These are phyloP conservation scores for Amblyopsis hoosieri DNA, from an alignment of 2,797 vertebrate genomes.

Conservation along the genomic window DNA sequence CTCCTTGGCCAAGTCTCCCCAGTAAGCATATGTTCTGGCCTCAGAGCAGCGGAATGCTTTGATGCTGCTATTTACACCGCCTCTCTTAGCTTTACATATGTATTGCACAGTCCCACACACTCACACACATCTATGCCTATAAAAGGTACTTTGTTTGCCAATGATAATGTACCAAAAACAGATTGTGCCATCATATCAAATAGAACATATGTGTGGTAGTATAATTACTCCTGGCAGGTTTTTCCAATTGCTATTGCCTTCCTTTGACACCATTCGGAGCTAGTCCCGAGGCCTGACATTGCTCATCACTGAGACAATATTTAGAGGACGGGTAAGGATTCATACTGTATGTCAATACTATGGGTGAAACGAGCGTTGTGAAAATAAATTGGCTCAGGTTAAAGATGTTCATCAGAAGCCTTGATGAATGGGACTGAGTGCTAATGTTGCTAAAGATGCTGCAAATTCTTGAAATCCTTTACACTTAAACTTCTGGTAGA, in stretches of 20 bases:
- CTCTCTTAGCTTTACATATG: conserved; percentile 28
- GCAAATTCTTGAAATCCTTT: too few species aligned
- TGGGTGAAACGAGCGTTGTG: conserved; percentile 40
- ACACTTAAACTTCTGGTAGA: too few species aligned
- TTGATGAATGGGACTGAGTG: conserved; percentile 42
- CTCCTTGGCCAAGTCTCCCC: conserved; percentile 38
- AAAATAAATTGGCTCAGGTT: conserved; percentile 52
- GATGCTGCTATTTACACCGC: conserved; percentile 53
- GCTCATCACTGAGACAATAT: conserved; percentile 37
- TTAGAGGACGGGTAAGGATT: conserved; percentile 16
- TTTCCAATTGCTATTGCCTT: too few species aligned
- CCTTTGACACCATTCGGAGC: too few species aligned
- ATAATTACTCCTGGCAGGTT: too few species aligned
- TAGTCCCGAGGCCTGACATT: conserved; percentile 2
- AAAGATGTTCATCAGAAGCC: conserved; percentile 33
- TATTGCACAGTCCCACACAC: conserved; percentile 32
- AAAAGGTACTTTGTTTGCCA: conserved; percentile 17
- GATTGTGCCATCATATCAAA: not conserved
- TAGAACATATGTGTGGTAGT: too few species aligned
- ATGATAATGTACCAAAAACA: conserved; percentile 38
- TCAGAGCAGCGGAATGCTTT: conserved; percentile 51
- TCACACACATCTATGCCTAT: conserved; percentile 14
- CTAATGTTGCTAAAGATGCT: conserved; percentile 38
- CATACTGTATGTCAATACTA: conserved; percentile 29
- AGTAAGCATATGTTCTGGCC: conserved; percentile 37